Conservation (phyloP, 1,140 invertebrate genomes). For the Drosophila lacteicornis region DNA sequence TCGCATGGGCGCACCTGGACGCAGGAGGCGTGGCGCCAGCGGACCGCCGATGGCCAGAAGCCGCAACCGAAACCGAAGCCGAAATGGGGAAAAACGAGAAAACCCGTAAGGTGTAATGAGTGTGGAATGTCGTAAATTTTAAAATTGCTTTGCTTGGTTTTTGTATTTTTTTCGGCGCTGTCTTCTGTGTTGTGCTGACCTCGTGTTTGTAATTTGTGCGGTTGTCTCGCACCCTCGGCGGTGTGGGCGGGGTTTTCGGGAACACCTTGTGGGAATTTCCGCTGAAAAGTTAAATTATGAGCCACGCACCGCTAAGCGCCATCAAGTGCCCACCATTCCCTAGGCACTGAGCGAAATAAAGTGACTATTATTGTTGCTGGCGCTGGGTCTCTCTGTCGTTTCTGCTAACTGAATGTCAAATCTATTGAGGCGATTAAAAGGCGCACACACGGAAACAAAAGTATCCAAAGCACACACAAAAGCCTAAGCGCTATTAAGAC, state of each 20-base stretch:
- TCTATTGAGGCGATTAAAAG: conserved; percentile 74
- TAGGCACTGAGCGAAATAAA: conserved; percentile 26
- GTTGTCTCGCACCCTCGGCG: conserved; percentile 11
- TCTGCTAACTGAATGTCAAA: conserved; percentile 80
- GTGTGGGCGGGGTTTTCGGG: conserved; percentile 3
- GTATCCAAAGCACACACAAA: conserved; percentile 4
- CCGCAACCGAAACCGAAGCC: conserved; percentile 7
- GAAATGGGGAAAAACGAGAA: conserved; percentile 16
- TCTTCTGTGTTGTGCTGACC: conserved; percentile 27
- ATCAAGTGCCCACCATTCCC: conserved; percentile 18
- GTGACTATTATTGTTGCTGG: conserved; percentile 23
- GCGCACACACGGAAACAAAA: conserved; percentile 17
- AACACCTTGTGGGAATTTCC: conserved; percentile 71
- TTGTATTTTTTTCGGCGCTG: conserved; percentile 43
- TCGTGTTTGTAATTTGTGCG: conserved; percentile 65
- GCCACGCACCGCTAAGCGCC: conserved; percentile 62
- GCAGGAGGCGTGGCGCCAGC: conserved; percentile 55
- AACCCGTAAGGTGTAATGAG: conserved; percentile 76
- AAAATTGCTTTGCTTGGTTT: conserved; percentile 67
- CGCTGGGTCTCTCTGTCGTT: conserved; percentile 13
- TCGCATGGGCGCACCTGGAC: conserved; percentile 70
- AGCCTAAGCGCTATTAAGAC: conserved; percentile 66
- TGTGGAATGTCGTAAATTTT: conserved; percentile 82
- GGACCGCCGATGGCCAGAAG: conserved; percentile 39
- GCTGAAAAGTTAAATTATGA: conserved; percentile 67